Evolutionary conservation across 2,888 invertebrate genomes (phyloP).

Genomic region (Amaurobius ferox): DNA sequence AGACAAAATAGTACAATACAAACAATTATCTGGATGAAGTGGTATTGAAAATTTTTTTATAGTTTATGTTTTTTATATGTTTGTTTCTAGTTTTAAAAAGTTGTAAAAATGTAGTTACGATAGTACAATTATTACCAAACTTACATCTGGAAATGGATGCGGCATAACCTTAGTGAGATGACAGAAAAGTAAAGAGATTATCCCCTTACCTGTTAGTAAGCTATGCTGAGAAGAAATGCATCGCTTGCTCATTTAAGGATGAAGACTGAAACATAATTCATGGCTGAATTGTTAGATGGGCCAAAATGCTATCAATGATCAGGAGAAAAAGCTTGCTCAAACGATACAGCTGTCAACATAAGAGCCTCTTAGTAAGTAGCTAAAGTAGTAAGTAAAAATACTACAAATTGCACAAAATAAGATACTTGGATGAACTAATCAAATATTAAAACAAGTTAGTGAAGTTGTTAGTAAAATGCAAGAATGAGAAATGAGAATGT

Average conservation of each 20-base stretch:
- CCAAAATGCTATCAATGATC: constrained; percentile 43
- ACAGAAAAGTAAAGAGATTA: background rate
- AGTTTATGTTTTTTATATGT: no score
- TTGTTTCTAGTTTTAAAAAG: no score
- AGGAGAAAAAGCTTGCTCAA: constrained; percentile 42
- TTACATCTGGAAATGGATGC: background rate
- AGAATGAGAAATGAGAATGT: background rate
- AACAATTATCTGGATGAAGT: no score
- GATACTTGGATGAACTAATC: background rate
- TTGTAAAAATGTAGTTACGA: no score
- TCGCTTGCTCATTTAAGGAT: constrained; percentile 38
- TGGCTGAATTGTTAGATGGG: constrained; percentile 48
- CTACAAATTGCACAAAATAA: constrained; percentile 8
- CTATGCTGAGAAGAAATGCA: constrained; percentile 42
- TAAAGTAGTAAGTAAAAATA: constrained; percentile 16
- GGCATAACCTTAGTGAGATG: background rate
- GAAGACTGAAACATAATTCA: constrained; percentile 49
- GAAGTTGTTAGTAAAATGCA: constrained; percentile 24
- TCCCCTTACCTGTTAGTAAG: constrained; percentile 63
- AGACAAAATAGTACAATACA: no score
- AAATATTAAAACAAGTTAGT: constrained; percentile 31
- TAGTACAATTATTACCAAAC: background rate
- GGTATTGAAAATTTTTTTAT: no score
- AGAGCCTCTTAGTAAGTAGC: constrained; percentile 51
- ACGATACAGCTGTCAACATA: constrained; percentile 59